A percentile compares a stretch with the other conserved stretches of the same genome.
These are phyloP conservation scores for Otolemur garnettii DNA, from an alignment of 2,113 vertebrate genomes.

Conservation along the genomic window DNA sequence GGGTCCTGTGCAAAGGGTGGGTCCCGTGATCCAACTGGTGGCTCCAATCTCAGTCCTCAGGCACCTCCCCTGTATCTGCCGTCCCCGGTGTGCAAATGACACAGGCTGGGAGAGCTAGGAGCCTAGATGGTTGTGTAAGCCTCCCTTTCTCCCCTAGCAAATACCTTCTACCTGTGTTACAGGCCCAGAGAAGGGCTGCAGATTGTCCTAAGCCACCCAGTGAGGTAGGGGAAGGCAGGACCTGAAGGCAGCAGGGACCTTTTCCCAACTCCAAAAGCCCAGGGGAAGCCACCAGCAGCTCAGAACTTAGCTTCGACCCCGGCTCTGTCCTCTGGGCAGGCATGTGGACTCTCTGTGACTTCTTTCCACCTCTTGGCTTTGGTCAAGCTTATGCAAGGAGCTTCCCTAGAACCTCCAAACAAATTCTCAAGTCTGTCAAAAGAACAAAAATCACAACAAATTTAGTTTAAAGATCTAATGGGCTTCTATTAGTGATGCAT, in stretches of 20 bases:
- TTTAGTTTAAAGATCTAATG: neutral
- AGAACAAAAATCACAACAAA: neutral
- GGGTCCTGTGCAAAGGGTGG: neutral
- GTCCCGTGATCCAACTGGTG: neutral
- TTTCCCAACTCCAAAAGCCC: neutral
- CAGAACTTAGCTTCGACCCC: neutral
- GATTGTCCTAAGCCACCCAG: too few species aligned
- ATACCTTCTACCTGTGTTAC: accelerated
- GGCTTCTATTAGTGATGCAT: neutral
- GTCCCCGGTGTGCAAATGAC: neutral
- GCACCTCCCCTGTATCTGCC: neutral
- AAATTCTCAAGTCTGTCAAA: neutral
- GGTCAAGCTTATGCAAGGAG: neutral
- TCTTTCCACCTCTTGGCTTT: neutral
- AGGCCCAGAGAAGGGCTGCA: neutral
- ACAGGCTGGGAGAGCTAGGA: neutral
- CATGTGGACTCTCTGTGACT: neutral
- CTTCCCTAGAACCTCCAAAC: neutral
- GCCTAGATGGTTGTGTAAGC: neutral
- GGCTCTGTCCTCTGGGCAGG: neutral
- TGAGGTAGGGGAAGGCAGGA: neutral
- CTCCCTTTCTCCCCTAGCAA: neutral
- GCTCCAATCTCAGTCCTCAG: neutral
- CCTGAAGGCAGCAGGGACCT: neutral
- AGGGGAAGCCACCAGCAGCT: neutral